Evolutionary conservation across 2,797 vertebrate species (phyloP).

Genomic region (Novumbra hubbsi): DNA sequence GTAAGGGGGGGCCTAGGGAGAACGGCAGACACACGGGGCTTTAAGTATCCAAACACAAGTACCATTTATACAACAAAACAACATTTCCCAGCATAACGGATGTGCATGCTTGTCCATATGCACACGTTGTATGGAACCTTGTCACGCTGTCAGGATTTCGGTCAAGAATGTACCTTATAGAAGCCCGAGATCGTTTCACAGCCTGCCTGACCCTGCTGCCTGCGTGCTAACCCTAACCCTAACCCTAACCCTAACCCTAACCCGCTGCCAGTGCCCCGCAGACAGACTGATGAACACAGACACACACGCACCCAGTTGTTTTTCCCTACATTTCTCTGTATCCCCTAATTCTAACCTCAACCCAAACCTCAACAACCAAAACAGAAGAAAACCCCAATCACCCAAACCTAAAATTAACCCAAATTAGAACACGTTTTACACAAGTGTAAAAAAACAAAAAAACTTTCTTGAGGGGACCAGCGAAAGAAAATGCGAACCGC

Average conservation of each 20-base stretch:
- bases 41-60: constrained; percentile 29
- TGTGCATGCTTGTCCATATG: constrained; percentile 1
- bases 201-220: constrained; percentile 40
- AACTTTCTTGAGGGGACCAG: too few relatives aligned
- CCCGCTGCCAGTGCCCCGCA: constrained; percentile 52
- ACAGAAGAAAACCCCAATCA: too few relatives aligned
- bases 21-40: constrained; percentile 38
- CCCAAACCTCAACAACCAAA: too few relatives aligned
- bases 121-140: constrained; percentile 1
- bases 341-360: too few relatives aligned
- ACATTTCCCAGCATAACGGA: not conserved
- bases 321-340: too few relatives aligned
- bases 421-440: too few relatives aligned
- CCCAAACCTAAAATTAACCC: too few relatives aligned
- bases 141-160: constrained; percentile 6
- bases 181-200: constrained; percentile 22
- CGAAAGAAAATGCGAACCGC: too few relatives aligned
- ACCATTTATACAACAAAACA: not conserved
- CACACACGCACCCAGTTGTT: not conserved
- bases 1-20: constrained; percentile 85
- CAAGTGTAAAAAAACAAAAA: too few relatives aligned
- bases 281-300: not conserved
- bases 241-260: too few relatives aligned
- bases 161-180: not conserved
- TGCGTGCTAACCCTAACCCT: constrained; percentile 53